These are phyloP conservation scores for Drosophila asahinai DNA, from an alignment of 1,140 invertebrate genomes.

Conservation along the genomic window DNA sequence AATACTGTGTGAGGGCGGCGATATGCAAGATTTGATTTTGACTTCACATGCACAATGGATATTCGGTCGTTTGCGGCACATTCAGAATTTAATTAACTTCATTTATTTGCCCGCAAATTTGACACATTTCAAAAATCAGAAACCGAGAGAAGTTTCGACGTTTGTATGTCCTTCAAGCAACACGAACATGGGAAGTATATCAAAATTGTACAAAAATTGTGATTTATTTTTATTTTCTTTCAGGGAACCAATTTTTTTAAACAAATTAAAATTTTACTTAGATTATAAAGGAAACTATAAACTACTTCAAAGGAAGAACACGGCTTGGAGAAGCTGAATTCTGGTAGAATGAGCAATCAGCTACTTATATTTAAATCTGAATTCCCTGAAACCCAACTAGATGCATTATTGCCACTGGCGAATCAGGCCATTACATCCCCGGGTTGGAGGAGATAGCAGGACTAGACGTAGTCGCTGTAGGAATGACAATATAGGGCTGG, in stretches of 20 bases:
- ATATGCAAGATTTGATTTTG: conserved; percentile 78
- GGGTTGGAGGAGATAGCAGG: not conserved
- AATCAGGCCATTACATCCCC: conserved; percentile 39
- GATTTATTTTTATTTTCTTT: conserved; percentile 5
- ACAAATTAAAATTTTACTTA: not conserved
- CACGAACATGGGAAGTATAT: not conserved
- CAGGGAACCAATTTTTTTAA: not conserved
- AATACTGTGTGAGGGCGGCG: conserved; percentile 59
- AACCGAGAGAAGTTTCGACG: conserved; percentile 1
- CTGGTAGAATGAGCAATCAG: conserved; percentile 19
- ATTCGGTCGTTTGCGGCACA: conserved; percentile 22
- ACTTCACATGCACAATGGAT: conserved; percentile 31
- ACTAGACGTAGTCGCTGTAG: not conserved
- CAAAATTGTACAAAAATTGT: not conserved
- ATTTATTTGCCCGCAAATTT: conserved; percentile 57
- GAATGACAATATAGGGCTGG: conserved; percentile 41
- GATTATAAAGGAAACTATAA: not conserved
- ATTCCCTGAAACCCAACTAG: conserved; percentile 42
- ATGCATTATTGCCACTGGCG: conserved; percentile 45
- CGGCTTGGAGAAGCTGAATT: not conserved
- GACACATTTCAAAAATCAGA: conserved; percentile 52
- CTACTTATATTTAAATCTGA: conserved; percentile 42
- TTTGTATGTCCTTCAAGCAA: conserved; percentile 10
- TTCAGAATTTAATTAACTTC: conserved; percentile 66
- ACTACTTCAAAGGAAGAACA: conserved; percentile 2